phyloP scores from a whole-genome alignment of 2,797 vertebrate species.

The Cichlasoma orientale region DNA sequence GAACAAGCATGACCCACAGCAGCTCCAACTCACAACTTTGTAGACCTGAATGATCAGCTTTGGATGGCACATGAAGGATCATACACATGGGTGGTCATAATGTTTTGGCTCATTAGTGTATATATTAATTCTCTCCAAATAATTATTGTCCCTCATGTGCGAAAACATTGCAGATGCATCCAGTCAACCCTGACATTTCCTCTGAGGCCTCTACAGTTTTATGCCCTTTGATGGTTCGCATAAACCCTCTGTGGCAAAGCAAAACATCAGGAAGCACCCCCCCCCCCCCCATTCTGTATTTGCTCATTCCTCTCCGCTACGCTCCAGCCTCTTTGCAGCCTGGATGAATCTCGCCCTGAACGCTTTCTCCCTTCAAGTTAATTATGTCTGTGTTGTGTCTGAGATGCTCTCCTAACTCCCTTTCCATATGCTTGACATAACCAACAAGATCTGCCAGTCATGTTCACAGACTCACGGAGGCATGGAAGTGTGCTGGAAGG shows the following conservation, averaged over 20 bases:
- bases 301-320: neutral
- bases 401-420: slow-evolving; percentile 43
- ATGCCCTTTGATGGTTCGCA: neutral
- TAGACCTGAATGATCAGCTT: neutral
- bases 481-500: neutral
- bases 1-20: neutral
- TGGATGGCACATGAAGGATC: no score
- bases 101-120: neutral
- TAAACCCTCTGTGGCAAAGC: neutral
- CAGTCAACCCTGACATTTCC: neutral
- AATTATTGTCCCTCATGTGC: neutral
- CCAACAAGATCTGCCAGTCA: slow-evolving; percentile 15
- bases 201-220: neutral
- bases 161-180: neutral
- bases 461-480: neutral
- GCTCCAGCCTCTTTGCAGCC: neutral
- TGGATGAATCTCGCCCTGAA: slow-evolving; percentile 20
- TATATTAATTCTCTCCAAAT: neutral
- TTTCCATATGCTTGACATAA: slow-evolving; percentile 51
- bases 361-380: slow-evolving; percentile 27
- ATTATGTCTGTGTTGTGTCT: slow-evolving; percentile 66
- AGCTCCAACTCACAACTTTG: neutral
- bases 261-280: slow-evolving; percentile 7
- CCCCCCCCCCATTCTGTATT: slow-evolving; percentile 3
- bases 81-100: neutral